Evolutionary conservation across 2,888 invertebrate genomes (phyloP), one percentile per base, ranked within the genome.

Genomic region (Tanytarsus gracilentus): DNA sequence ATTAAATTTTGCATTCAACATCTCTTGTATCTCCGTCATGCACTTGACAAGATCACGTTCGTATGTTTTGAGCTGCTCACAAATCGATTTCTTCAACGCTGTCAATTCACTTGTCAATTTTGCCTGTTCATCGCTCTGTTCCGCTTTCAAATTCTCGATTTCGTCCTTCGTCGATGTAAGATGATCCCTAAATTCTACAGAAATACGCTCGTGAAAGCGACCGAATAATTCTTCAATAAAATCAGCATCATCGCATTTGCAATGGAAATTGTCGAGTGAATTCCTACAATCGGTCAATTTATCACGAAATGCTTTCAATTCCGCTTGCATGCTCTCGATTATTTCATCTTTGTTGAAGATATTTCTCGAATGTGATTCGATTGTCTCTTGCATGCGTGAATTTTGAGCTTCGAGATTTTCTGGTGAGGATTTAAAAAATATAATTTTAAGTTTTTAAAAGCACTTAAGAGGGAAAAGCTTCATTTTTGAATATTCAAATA

Each of bases 171-270:
- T 2, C 2, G 11, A 9, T 16, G 27, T 8, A 9, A 27, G 6
- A 7, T 16, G 11, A 9, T 26, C 30, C 9, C 29, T 29, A 6
- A 51, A 26, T n/a, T 18, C 16, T 4, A 3, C 14, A 6, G 5
- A 3, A 7, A 30, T 3, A 29, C 18, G 27, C 16, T 8, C 50
- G 14, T 27, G 27, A 26, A 50, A 26, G 29, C 2, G 9, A 4
- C 14, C 29, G 7, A 51, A 51, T 8, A 51, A 18, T 2, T 11
- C 5, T 3, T 27, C 27, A 7, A 29, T 29, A 14, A 8, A 51
- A 27, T 27, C 27, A n/a, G 27, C 51, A 7, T 51, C 51, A 14
- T n/a, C 29, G 18, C 51, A 51, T 27, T 51, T 51, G 18, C 51
- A 51, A 14, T 51, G 4, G 5, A 51, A 27, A 25, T 27, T 29